phyloP scores from a whole-genome alignment of 2,888 invertebrate species.

The Vanessa cardui region DNA sequence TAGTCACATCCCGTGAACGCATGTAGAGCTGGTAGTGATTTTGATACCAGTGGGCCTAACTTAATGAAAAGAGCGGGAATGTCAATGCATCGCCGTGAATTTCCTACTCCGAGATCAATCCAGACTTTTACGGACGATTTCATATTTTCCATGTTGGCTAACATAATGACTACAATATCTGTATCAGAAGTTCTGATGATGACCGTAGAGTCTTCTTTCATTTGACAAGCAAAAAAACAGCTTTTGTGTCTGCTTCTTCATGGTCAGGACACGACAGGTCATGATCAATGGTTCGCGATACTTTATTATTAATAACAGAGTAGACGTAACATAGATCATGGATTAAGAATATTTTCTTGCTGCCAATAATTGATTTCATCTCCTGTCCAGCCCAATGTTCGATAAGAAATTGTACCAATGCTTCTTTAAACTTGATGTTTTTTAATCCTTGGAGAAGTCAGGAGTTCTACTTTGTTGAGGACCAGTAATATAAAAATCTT shows the following conservation, averaged over 20 bases:
- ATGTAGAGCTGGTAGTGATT: neutral
- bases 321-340: slow-evolving; percentile 32
- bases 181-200: neutral
- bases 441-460: slow-evolving; percentile 42
- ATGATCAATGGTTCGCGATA: slow-evolving; percentile 32
- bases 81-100: neutral
- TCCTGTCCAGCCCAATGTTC: slow-evolving; percentile 41
- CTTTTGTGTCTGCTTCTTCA: slow-evolving; percentile 45
- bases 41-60: neutral
- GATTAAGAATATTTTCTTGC: slow-evolving; percentile 26
- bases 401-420: slow-evolving; percentile 44
- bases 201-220: neutral
- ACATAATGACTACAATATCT: slow-evolving; percentile 46
- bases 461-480: slow-evolving; percentile 34
- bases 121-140: neutral
- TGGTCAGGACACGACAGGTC: slow-evolving; percentile 41
- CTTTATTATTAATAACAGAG: slow-evolving; percentile 30
- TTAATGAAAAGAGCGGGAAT: neutral
- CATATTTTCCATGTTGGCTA: slow-evolving; percentile 38
- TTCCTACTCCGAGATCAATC: neutral
- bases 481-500: slow-evolving; percentile 34
- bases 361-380: slow-evolving; percentile 36
- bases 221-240: slow-evolving; percentile 36
- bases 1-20: neutral
- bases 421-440: slow-evolving; percentile 45